These are phyloP conservation scores for Aphodius sticticus DNA, from an alignment of 2,888 invertebrate species.

Conservation along the genomic window DNA sequence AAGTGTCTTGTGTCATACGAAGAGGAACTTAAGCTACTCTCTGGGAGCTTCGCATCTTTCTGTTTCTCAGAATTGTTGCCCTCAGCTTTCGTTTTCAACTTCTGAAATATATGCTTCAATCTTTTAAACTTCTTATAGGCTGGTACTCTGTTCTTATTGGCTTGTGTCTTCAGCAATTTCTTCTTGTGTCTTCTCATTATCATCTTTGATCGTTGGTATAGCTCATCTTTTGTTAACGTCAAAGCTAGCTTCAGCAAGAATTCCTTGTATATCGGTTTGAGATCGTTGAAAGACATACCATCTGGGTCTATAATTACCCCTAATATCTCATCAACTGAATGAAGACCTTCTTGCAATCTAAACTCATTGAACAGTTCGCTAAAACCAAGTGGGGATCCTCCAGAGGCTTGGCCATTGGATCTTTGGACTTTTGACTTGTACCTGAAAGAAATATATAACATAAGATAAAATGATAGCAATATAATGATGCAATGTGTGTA, in stretches of 20 bases:
- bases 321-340: slow-evolving; percentile 87
- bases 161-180: slow-evolving; percentile 65
- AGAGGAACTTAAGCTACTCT: slow-evolving; percentile 69
- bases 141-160: slow-evolving; percentile 48
- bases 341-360: slow-evolving; percentile 85
- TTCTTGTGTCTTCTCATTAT: slow-evolving; percentile 88
- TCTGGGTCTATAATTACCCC: slow-evolving; percentile 90
- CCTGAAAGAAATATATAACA: slow-evolving; percentile 46
- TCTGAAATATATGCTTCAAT: slow-evolving; percentile 65
- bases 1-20: slow-evolving; percentile 71
- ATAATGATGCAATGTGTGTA: too few species aligned
- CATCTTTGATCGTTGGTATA: slow-evolving; percentile 87
- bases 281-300: slow-evolving; percentile 92
- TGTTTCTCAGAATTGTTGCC: slow-evolving; percentile 39
- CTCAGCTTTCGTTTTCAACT: slow-evolving; percentile 49
- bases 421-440: slow-evolving; percentile 50
- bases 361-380: slow-evolving; percentile 89
- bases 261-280: slow-evolving; percentile 91
- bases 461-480: too few species aligned
- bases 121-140: slow-evolving; percentile 55
- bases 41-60: slow-evolving; percentile 55
- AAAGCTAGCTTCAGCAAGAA: slow-evolving; percentile 86
- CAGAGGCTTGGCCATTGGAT: slow-evolving; percentile 70
- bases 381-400: slow-evolving; percentile 85
- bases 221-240: slow-evolving; percentile 89